phyloP scores from a whole-genome alignment of 2,797 vertebrate species.

The Phalanger gymnotis region DNA sequence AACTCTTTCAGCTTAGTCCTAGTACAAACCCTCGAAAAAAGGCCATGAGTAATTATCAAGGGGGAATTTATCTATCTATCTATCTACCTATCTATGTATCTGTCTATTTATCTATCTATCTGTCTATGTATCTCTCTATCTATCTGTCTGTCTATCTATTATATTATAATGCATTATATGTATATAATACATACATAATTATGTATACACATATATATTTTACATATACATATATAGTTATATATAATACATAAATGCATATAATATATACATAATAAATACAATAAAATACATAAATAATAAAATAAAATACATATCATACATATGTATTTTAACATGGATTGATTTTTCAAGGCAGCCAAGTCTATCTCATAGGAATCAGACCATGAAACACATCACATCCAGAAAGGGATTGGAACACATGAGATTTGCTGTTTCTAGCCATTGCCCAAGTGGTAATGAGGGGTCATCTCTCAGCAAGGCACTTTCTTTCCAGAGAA shows the following conservation, averaged over 20 bases:
- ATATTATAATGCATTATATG: neutral
- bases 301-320: no score
- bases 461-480: slow-evolving; percentile 84
- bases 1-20: slow-evolving; percentile 67
- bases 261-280: no score
- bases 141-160: no score
- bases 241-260: slow-evolving; percentile 7
- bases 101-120: neutral
- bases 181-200: neutral
- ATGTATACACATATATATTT: no score
- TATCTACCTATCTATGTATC: neutral
- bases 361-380: slow-evolving; percentile 82
- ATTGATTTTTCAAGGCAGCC: slow-evolving; percentile 83
- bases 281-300: no score
- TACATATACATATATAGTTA: no score
- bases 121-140: neutral
- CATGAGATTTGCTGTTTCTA: slow-evolving; percentile 84
- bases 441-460: slow-evolving; percentile 80
- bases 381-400: slow-evolving; percentile 82
- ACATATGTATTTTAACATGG: slow-evolving; percentile 84
- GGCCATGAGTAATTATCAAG: slow-evolving; percentile 77
- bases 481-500: slow-evolving; percentile 86
- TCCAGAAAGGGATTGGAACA: slow-evolving; percentile 81
- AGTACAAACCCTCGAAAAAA: slow-evolving; percentile 67
- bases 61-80: slow-evolving; percentile 48